These are phyloP conservation scores for Phalacrocorax pelagicus DNA, from an alignment of 2,113 vertebrate genomes.

Conservation along the genomic window DNA sequence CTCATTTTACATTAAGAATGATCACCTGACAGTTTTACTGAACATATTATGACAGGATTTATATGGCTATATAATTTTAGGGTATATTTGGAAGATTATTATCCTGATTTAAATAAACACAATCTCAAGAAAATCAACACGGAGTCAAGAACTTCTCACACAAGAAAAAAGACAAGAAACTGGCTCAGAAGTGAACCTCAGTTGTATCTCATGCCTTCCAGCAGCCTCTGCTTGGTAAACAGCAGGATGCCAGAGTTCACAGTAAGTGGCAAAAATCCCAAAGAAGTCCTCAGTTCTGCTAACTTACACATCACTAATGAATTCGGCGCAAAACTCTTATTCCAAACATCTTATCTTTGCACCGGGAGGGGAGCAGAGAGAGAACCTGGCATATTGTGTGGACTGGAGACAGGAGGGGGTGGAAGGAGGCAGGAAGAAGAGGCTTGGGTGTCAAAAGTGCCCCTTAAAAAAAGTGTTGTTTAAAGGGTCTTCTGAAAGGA, in stretches of 20 bases:
- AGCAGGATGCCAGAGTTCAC: neutral
- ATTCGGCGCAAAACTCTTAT: neutral
- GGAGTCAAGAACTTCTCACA: conserved; percentile 11
- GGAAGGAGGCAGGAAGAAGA: neutral
- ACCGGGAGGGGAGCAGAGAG: neutral
- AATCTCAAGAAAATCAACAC: conserved; percentile 46
- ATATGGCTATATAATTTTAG: conserved; percentile 62
- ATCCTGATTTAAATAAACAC: conserved; percentile 64
- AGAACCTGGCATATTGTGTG: neutral
- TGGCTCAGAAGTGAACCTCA: neutral
- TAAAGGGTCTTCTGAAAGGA: neutral
- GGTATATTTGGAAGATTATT: conserved; percentile 64
- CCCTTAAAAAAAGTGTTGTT: neutral
- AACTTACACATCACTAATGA: neutral
- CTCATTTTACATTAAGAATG: conserved; percentile 66
- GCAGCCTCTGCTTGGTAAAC: neutral
- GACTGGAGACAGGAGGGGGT: neutral
- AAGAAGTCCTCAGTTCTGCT: neutral
- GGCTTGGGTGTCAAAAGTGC: neutral
- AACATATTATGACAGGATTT: conserved; percentile 64
- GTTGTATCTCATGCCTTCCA: neutral
- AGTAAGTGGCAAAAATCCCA: neutral
- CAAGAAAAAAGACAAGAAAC: neutral
- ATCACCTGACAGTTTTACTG: conserved; percentile 67
- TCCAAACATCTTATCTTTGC: neutral